Conservation (phyloP, 2,113 vertebrate species). For the Xerus inauris region DNA sequence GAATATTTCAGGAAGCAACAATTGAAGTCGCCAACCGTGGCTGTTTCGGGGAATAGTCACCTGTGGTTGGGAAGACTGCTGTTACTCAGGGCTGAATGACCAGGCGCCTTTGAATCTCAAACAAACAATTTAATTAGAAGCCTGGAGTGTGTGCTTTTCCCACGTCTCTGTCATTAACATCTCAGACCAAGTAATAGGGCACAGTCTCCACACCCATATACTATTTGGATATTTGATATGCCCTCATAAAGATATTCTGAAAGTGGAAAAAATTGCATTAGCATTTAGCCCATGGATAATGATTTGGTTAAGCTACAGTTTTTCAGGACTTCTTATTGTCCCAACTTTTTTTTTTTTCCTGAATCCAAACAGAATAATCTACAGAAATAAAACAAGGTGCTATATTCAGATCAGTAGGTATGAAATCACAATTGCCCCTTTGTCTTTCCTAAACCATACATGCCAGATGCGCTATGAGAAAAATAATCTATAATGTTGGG, state of each 20-base stretch:
- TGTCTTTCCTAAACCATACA: conserved; percentile 78
- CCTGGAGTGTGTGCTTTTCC: neutral
- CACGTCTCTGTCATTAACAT: neutral
- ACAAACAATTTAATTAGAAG: neutral
- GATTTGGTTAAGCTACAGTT: conserved; percentile 56
- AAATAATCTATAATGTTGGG: conserved; percentile 82
- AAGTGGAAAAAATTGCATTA: conserved; percentile 67
- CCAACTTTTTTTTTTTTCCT: conserved; percentile 34
- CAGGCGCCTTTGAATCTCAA: conserved; percentile 54
- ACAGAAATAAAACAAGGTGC: conserved; percentile 75
- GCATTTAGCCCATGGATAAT: conserved; percentile 62
- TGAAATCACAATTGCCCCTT: conserved; percentile 62
- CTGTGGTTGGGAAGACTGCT: neutral
- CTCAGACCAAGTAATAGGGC: neutral
- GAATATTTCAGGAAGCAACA: neutral
- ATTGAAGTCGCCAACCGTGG: neutral
- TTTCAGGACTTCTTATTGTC: conserved; percentile 59
- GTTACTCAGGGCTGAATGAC: neutral
- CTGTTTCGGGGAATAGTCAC: conserved; percentile 21
- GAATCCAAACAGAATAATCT: conserved; percentile 70
- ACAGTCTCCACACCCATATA: neutral
- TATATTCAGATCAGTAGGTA: conserved; percentile 59
- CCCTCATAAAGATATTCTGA: conserved; percentile 45
- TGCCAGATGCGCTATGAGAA: conserved; percentile 81
- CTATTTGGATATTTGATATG: neutral